phyloP scores from a whole-genome alignment of 2,888 invertebrate genomes.

The Tricholauxania praeusta region DNA sequence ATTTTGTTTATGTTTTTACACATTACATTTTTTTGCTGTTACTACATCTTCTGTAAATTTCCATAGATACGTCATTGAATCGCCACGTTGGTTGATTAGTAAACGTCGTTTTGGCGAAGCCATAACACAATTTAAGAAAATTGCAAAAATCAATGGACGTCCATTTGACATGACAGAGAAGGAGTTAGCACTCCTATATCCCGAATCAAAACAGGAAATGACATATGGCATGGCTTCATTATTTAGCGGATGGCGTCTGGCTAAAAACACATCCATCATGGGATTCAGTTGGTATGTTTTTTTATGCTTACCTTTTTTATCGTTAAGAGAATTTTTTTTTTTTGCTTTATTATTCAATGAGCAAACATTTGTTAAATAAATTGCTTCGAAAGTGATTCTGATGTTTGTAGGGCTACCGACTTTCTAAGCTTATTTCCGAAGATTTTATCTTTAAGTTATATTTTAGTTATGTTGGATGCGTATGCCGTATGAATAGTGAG shows the following conservation, averaged over 20 bases:
- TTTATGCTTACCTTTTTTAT: neutral
- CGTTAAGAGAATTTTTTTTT: neutral
- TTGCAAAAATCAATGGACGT: conserved; percentile 71
- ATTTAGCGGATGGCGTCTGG: conserved; percentile 71
- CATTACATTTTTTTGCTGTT: conserved; percentile 36
- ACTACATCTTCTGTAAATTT: conserved; percentile 11
- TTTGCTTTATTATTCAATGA: no score
- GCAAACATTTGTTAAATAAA: no score
- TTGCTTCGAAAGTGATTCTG: no score
- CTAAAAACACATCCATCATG: conserved; percentile 71
- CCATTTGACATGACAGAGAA: conserved; percentile 65
- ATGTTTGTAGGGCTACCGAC: no score
- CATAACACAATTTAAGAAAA: conserved; percentile 69
- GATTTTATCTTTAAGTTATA: no score
- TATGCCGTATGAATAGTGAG: no score
- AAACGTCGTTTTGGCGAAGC: conserved; percentile 70
- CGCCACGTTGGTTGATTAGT: conserved; percentile 75
- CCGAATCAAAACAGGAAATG: conserved; percentile 61
- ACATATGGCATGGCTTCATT: conserved; percentile 71
- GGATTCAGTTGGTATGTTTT: conserved; percentile 70
- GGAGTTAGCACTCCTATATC: conserved; percentile 68
- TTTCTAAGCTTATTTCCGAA: no score
- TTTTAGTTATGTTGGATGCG: no score
- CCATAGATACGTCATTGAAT: conserved; percentile 73
- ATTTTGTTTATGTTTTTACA: conserved; percentile 45